Base-by-base conservation (phyloP, 2,888 invertebrate genomes). In the Bugula neritina region DNA sequence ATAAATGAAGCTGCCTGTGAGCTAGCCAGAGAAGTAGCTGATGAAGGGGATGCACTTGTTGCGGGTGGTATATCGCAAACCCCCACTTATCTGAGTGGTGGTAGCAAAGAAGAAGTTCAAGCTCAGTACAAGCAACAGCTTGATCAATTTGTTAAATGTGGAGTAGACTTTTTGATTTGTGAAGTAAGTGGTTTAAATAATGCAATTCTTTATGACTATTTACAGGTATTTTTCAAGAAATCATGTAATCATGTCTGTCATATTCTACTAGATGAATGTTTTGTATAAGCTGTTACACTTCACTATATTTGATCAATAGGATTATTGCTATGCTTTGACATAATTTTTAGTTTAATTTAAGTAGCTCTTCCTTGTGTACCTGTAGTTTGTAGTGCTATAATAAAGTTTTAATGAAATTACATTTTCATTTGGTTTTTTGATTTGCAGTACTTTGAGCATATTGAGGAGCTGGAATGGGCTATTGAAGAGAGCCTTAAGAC, bases 401-500 rank as follows among this genome's bases (percentile, higher is more conserved):
- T 52, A 21, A 52, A 21, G 52, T 21, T 13, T 10, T 52, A 52
- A 52, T 10, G 52, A 52, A 52, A 52, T n/a, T n/a, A n/a, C n/a
- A n/a, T n/a, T n/a, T n/a, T n/a, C n/a, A n/a, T n/a, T 23, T 54
- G 25, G 29, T 1, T 72, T 72, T 57, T 35, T 72, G 69, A 52
- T 34, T 74, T 71, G 3, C 74, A 83, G 83, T 83, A 83, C 75
- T 83, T 83, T 72, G 83, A 83, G 73, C 82, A 83, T 73, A 78
- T 83, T 13, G 84, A 84, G 73, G 84, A 84, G 76, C 82, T 83
- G 72, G 83, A 81, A 74, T 83, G 82, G 84, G 84, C 84, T 23
- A 82, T 84, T 71, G 80, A 83, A 72, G 82, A 81, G 27, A 80
- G 80, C 74, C 77, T 77, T 71, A 77, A 77, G 58, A 77, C 79